Base-by-base conservation (phyloP, 2,888 invertebrate genomes). In the Nesidiocoris tenuis region DNA sequence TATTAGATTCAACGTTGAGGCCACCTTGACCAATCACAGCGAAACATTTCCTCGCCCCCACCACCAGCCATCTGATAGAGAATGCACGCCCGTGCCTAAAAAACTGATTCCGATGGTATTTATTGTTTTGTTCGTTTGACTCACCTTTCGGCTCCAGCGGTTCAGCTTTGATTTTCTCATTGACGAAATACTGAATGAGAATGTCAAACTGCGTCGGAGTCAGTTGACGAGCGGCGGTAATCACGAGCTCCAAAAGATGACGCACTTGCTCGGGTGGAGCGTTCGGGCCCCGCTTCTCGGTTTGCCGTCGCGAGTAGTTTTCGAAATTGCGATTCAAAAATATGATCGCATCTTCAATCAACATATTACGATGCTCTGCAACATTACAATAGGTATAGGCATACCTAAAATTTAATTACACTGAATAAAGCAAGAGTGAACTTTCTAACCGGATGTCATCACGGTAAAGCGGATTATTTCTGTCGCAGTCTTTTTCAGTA, bases 361-460 rank as follows among this genome's bases (percentile, higher is more conserved):
- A 96, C 95, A 97, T 97, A 85, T 97, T 96, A 80, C 97, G 90
- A 84, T 97, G 97, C 83, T 96, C 97, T 90, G 86, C 79, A 83
- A 81, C 79, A 79, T 72, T 75, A 7, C 12, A 39, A 7, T 12
- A 39, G 5, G 3, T 39, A 7, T 12, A 39, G 39, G 12, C 39
- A 12, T 39, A 39, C 39, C 39, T 39, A 12, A 12, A 39, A 39
- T 39, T 39, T 39, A n/a, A n/a, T n/a, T n/a, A n/a, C n/a, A n/a
- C n/a, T 12, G 5, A 39, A 12, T 12, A 7, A 39, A 39, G 39
- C 39, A 12, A 39, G 39, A 39, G 39, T 12, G 39, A 39, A 39
- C 39, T 12, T 7, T 39, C 39, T n/a, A n/a, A n/a, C n/a, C n/a
- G n/a, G n/a, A n/a, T n/a, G n/a, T n/a, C n/a, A n/a, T n/a, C n/a